Percentiles rank a stretch among this genome's conserved stretches.
These are phyloP conservation scores for Tenebrio molitor DNA, from an alignment of 1,140 invertebrate species.

Conservation along the genomic window DNA sequence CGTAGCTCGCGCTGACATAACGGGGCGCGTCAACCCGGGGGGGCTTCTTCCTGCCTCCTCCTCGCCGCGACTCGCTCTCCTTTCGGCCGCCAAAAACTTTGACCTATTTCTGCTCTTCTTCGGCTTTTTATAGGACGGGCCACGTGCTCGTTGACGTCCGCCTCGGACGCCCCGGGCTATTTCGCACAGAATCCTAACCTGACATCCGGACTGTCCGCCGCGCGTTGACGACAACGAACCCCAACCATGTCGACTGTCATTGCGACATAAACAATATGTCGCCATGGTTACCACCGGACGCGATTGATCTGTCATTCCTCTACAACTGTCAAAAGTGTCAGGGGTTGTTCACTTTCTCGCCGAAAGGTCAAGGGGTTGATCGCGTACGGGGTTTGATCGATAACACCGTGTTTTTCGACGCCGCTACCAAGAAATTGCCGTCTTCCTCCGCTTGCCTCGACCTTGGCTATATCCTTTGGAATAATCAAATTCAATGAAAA, in stretches of 20 bases:
- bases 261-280: not conserved
- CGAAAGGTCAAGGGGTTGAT: not conserved
- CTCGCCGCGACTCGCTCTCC: not conserved
- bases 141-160: slow-evolving; percentile 27
- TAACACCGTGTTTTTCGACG: not conserved
- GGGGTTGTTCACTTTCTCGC: not conserved
- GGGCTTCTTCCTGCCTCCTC: too few relatives aligned
- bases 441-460: slow-evolving; percentile 20
- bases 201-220: not conserved
- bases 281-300: slow-evolving; percentile 1
- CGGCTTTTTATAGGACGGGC: slow-evolving; percentile 2
- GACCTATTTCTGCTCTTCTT: slow-evolving; percentile 25
- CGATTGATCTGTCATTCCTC: slow-evolving; percentile 14
- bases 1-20: too few relatives aligned
- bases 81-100: slow-evolving; percentile 13
- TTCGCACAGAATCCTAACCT: slow-evolving; percentile 10
- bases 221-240: not conserved
- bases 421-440: slow-evolving; percentile 20
- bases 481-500: slow-evolving; percentile 43
- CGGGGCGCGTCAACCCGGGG: too few relatives aligned
- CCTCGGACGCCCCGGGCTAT: slow-evolving; percentile 4
- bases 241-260: not conserved
- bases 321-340: not conserved
- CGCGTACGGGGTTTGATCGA: slow-evolving; percentile 4
- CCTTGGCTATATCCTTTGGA: slow-evolving; percentile 39